These are phyloP conservation scores for Eriocheir sinensis DNA, from an alignment of 1,140 invertebrate genomes.

Conservation along the genomic window DNA sequence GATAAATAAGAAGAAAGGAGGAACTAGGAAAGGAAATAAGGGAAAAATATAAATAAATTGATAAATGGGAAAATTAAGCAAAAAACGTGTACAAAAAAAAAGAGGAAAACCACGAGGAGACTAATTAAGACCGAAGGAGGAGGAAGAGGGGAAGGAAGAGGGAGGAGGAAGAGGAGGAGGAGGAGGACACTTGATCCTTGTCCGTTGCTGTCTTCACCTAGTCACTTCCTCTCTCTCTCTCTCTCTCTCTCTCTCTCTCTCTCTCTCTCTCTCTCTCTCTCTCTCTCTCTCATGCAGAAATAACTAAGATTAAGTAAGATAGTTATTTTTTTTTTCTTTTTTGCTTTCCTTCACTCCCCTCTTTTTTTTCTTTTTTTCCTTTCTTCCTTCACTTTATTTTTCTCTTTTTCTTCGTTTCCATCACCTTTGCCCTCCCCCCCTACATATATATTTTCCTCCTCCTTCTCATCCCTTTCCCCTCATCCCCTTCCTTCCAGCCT, in stretches of 20 bases:
- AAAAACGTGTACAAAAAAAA: no score
- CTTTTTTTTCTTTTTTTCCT: background rate
- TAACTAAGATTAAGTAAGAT: no score
- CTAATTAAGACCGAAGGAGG: no score
- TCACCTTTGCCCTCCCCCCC: background rate
- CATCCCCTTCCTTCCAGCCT: background rate
- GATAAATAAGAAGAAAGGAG: no score
- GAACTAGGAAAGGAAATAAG: no score
- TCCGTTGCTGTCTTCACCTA: background rate
- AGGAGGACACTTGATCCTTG: background rate
- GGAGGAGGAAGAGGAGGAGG: background rate
- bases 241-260: conserved; percentile 60
- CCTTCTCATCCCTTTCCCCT: background rate
- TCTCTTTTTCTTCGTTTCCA: background rate
- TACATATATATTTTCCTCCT: background rate
- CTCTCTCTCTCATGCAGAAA: background rate
- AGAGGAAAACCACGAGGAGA: no score
- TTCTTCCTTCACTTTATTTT: background rate
- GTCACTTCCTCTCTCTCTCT: conserved; percentile 16
- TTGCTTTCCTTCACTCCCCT: background rate
- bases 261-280: background rate
- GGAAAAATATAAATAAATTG: no score
- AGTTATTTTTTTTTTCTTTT: no score
- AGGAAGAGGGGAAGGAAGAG: conserved; percentile 11
- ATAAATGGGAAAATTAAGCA: no score